These are phyloP conservation scores for Natator depressus DNA, from an alignment of 2,113 vertebrate genomes.

Conservation along the genomic window DNA sequence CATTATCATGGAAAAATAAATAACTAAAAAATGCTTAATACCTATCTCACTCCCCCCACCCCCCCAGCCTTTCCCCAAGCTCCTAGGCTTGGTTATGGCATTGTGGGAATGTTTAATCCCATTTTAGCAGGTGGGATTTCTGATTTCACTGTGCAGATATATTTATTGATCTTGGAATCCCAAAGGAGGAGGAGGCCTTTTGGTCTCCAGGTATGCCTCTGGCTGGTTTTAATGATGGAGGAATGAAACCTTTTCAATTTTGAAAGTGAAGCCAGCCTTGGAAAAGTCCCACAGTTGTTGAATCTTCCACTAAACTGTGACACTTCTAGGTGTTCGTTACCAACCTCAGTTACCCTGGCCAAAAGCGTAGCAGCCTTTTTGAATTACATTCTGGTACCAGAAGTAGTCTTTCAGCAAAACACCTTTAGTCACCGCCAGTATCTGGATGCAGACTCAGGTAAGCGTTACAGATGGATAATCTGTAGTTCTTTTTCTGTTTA, in stretches of 20 bases:
- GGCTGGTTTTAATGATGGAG: neutral
- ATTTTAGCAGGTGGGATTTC: slow-evolving; percentile 36
- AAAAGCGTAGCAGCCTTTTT: slow-evolving; percentile 49
- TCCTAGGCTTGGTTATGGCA: slow-evolving; percentile 22
- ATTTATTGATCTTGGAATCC: neutral
- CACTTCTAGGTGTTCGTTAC: slow-evolving; percentile 46
- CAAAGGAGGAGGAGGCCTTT: slow-evolving; percentile 3
- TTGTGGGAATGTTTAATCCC: slow-evolving; percentile 36
- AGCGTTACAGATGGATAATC: neutral
- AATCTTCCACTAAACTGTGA: slow-evolving; percentile 43
- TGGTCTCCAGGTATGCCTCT: slow-evolving; percentile 3
- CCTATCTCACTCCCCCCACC: neutral
- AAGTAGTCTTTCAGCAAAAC: slow-evolving; percentile 30
- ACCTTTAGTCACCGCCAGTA: slow-evolving; percentile 7
- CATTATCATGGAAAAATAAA: slow-evolving; percentile 74
- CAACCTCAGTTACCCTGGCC: slow-evolving; percentile 22
- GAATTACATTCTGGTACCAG: slow-evolving; percentile 21
- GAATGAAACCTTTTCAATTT: neutral
- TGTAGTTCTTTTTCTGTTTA: neutral
- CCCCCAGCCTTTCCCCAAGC: slow-evolving; percentile 37
- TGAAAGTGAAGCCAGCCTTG: slow-evolving; percentile 52
- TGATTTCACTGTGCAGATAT: slow-evolving; percentile 18
- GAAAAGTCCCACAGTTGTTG: neutral
- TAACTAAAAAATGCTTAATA: slow-evolving; percentile 14
- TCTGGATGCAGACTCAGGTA: neutral